These are phyloP conservation scores for Chrysemys picta DNA, from an alignment of 2,113 vertebrate species.

Conservation along the genomic window DNA sequence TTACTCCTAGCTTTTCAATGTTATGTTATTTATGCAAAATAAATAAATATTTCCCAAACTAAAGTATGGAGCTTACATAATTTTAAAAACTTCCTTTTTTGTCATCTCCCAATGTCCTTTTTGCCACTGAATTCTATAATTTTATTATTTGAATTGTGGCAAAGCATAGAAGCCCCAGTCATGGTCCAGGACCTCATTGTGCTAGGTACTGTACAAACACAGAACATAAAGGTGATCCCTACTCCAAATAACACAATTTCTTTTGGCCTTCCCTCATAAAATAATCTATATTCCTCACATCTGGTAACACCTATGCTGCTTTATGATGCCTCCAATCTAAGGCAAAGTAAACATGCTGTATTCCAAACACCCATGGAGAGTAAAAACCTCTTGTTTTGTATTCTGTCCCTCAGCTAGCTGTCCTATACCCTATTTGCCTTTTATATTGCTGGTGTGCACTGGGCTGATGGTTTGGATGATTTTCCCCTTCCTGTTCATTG, in stretches of 20 bases:
- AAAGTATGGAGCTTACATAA: not conserved
- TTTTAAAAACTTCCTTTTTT: not conserved
- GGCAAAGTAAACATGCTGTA: not conserved
- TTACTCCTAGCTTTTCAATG: not conserved
- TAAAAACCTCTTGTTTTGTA: constrained; percentile 45
- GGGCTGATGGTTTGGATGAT: constrained; percentile 57
- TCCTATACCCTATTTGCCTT: constrained; percentile 48
- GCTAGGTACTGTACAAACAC: not conserved
- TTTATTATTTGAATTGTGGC: not conserved
- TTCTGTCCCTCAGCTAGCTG: constrained; percentile 19
- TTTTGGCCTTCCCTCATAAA: constrained; percentile 19
- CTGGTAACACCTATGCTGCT: not conserved
- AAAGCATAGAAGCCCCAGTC: not conserved
- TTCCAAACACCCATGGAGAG: not conserved
- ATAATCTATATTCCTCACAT: not conserved
- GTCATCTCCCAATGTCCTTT: not conserved
- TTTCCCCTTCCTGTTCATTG: constrained; percentile 47
- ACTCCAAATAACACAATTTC: not conserved
- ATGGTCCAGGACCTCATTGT: not conserved
- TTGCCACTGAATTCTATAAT: not conserved
- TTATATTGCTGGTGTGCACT: constrained; percentile 14
- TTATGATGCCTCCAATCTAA: constrained; percentile 15
- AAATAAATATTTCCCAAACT: not conserved
- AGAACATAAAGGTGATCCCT: not conserved
- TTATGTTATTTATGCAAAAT: not conserved